phyloP scores from a whole-genome alignment of 1,140 invertebrate species.

The Trichonephila inaurata region DNA sequence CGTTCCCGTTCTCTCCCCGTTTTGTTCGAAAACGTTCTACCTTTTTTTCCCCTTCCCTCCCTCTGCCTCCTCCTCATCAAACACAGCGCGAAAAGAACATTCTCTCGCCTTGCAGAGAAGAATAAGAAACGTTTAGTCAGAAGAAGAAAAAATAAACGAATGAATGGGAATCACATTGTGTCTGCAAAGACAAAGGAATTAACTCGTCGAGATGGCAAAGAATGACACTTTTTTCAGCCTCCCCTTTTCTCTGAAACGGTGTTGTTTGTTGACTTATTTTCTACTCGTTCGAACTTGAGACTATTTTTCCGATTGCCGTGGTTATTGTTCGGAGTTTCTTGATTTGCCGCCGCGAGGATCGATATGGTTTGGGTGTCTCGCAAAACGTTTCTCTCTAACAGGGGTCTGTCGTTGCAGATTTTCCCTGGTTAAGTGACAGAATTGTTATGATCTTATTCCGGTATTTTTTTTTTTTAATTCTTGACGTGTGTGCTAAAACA shows the following conservation, averaged over 20 bases:
- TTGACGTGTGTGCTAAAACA: too few species aligned
- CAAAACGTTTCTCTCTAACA: too few species aligned
- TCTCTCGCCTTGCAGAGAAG: background rate
- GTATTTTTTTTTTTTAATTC: too few species aligned
- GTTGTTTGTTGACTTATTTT: slow-evolving; percentile 20
- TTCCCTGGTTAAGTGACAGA: too few species aligned
- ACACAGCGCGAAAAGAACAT: background rate
- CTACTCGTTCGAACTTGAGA: background rate
- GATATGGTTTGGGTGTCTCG: too few species aligned
- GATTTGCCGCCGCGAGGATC: background rate
- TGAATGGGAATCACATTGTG: background rate
- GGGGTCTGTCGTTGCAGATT: too few species aligned
- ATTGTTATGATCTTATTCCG: too few species aligned
- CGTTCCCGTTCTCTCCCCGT: background rate
- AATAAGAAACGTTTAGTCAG: too few species aligned
- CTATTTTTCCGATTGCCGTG: background rate
- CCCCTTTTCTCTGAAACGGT: background rate
- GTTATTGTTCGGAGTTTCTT: background rate
- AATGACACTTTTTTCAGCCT: background rate
- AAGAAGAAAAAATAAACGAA: background rate
- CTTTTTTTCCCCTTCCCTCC: background rate
- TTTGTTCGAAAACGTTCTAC: background rate
- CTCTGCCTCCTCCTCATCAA: background rate
- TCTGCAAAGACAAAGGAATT: background rate
- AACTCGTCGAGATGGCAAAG: background rate